Evolutionary conservation across 2,888 invertebrate species (phyloP).

Genomic region (Leptopilina myrica): DNA sequence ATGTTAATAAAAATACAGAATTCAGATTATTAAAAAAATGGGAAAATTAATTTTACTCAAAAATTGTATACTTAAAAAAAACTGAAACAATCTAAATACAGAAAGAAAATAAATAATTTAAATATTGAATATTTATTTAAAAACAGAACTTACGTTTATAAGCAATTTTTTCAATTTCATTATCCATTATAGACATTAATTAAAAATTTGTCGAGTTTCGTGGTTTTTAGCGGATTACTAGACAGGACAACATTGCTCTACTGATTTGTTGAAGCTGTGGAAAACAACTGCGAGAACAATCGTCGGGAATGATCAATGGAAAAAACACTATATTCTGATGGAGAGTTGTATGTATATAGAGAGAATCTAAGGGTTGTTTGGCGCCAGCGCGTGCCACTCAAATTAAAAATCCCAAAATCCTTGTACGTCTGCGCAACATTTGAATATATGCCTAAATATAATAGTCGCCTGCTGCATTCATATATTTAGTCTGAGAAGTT

Average conservation of each 20-base stretch:
- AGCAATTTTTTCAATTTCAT: constrained; percentile 7
- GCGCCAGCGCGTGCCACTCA: constrained; percentile 14
- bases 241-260: background rate
- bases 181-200: constrained; percentile 20
- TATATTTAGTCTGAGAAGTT: background rate
- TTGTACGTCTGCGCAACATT: constrained; percentile 16
- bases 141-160: constrained; percentile 16
- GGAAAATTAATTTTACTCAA: too few species aligned
- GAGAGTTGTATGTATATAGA: background rate
- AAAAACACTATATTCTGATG: constrained; percentile 19
- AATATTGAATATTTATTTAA: background rate
- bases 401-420: constrained; percentile 14
- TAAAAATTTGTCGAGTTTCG: background rate
- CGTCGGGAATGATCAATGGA: constrained; percentile 28
- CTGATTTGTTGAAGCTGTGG: background rate
- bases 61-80: too few species aligned
- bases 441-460: too few species aligned
- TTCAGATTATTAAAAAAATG: too few species aligned
- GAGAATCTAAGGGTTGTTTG: background rate
- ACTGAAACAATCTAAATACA: too few species aligned
- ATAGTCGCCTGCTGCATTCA: background rate
- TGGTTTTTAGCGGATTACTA: background rate
- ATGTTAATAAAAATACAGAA: too few species aligned
- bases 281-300: background rate
- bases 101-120: too few species aligned